Base-by-base conservation (phyloP, 2,888 invertebrate species). In the Artemia sp. region DNA sequence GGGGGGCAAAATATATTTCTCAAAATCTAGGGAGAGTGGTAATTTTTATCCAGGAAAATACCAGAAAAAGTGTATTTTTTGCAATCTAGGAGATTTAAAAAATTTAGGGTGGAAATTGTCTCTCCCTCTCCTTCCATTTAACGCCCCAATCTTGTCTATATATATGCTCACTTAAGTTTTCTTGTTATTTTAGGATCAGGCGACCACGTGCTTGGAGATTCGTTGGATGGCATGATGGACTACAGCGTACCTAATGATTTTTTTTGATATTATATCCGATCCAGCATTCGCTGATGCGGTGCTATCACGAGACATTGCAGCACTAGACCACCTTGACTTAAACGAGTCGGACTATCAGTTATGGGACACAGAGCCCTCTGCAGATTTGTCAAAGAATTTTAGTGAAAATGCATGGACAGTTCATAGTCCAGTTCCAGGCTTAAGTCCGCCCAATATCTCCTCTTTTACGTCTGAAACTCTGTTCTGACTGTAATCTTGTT, bases 291-390 rank as follows among this genome's bases (percentile, higher is more conserved):
- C 64, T 10, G 64, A 58, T 11, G 64, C 64, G 64, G 24, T 58
- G 64, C 10, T 58, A 24, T 58, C 64, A 58, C n/a, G 64, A 24
- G 64, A 24, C 64, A 58, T 58, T 24, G 64, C n/a, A 24, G 24
- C 87, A 68, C 78, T 87, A 73, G 87, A 88, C 75, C 80, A 81
- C 69, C 78, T 79, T 72, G 89, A 88, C 76, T 84, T 90, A 75
- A 87, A 85, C 72, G 89, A 86, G 76, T 88, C 89, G 72, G 82
- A 89, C 72, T 88, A 85, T 78, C 86, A 86, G 76, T 82, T 89
- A 75, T 87, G 88, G 72, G 86, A 87, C 72, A 89, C 89, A 77
- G 88, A 89, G 11, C 14, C 64, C n/a, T n/a, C n/a, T 19, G 8
- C 64, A 8, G 64, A 58, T n/a, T 19, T 58, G 24, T 24, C 24